These are phyloP conservation scores for Falco concolor DNA, from an alignment of 2,797 vertebrate species.

Conservation along the genomic window DNA sequence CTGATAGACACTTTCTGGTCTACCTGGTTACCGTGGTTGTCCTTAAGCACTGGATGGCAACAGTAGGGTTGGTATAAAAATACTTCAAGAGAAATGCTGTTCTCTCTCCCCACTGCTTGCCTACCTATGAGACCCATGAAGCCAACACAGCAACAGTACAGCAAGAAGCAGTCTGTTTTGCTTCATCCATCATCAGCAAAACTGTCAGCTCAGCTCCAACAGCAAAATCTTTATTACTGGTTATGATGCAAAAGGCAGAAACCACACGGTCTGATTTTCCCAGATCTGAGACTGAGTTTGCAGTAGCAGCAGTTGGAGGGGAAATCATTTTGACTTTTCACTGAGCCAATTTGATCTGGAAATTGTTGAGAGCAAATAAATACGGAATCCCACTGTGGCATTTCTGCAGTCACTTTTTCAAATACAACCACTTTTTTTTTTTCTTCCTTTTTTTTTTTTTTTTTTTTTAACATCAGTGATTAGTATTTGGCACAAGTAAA, in stretches of 20 bases:
- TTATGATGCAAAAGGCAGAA: conserved; percentile 40
- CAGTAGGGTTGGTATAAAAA: not conserved
- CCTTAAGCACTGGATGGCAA: not conserved
- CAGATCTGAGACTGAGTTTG: conserved; percentile 12
- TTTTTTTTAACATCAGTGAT: not conserved
- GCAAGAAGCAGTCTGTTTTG: not conserved
- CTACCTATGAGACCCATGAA: not conserved
- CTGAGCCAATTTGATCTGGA: conserved; percentile 52
- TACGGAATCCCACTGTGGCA: conserved; percentile 28
- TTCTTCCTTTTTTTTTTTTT: not conserved
- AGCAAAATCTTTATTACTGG: conserved; percentile 31
- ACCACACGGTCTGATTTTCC: conserved; percentile 10
- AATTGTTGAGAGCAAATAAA: conserved; percentile 50
- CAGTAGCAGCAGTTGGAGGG: not conserved
- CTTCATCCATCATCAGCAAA: conserved; percentile 47
- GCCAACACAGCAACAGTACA: not conserved
- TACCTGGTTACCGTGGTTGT: not conserved
- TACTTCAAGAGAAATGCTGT: not conserved
- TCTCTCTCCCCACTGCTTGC: not conserved
- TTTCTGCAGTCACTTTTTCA: conserved; percentile 8
- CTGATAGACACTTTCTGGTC: not conserved
- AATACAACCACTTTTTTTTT: not conserved
- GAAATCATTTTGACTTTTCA: conserved; percentile 43
- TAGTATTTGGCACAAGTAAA: conserved; percentile 32
- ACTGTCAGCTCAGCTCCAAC: conserved; percentile 37